These are phyloP conservation scores for Nowickia ferox DNA, from an alignment of 2,888 invertebrate species.

Conservation along the genomic window DNA sequence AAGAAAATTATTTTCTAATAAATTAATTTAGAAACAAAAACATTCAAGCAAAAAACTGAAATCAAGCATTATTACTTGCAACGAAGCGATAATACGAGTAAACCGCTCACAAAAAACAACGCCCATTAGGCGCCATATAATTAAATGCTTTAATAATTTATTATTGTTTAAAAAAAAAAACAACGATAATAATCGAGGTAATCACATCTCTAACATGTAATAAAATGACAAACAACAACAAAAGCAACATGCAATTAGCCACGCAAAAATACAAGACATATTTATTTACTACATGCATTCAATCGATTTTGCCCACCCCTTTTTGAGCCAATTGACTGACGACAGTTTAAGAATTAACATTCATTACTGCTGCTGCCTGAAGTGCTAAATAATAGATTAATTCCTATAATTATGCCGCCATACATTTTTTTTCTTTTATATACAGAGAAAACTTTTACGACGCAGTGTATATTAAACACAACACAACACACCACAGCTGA, in stretches of 20 bases:
- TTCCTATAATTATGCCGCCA: not conserved
- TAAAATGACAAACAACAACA: not conserved
- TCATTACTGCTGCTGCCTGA: not conserved
- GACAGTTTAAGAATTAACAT: constrained; percentile 14
- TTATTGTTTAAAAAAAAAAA: constrained; percentile 3
- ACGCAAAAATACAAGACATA: not conserved
- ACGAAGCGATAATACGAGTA: constrained; percentile 17
- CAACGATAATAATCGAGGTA: constrained; percentile 6
- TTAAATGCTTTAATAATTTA: constrained; percentile 49
- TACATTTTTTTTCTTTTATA: not conserved
- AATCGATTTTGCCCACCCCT: constrained; percentile 12
- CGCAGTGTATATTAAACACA: not conserved
- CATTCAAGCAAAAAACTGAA: not conserved
- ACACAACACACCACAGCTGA: not conserved
- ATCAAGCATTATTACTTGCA: constrained; percentile 17
- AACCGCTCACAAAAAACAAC: constrained; percentile 10
- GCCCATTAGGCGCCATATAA: constrained; percentile 65
- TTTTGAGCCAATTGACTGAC: not conserved
- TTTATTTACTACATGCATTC: not conserved
- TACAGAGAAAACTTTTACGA: not conserved
- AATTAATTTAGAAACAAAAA: not conserved
- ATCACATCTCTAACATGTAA: constrained; percentile 18
- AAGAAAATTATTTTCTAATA: not conserved
- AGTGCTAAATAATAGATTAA: not conserved
- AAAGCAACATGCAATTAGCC: not conserved